Evolutionary conservation across 2,797 vertebrate genomes (phyloP).

Genomic region (Poeciliopsis infans): DNA sequence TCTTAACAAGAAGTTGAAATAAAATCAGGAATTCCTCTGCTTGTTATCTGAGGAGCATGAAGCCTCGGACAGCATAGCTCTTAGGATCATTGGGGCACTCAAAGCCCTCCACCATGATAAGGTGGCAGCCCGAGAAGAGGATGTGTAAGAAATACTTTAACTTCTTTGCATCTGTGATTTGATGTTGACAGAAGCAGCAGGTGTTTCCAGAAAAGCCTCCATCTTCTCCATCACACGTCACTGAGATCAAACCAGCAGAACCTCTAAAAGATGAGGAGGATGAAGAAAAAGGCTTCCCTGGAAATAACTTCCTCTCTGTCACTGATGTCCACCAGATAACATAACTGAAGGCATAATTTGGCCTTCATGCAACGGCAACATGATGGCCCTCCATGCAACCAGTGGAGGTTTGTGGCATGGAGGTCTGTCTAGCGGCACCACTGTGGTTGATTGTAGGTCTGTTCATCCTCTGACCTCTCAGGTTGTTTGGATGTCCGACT

Average conservation of each 20-base stretch:
- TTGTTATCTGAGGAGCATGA: slow-evolving; percentile 72
- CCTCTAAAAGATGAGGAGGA: slow-evolving; percentile 26
- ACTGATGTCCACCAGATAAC: slow-evolving; percentile 76
- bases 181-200: slow-evolving; percentile 20
- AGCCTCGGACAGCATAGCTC: no score
- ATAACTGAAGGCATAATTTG: no score
- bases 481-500: no score
- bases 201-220: slow-evolving; percentile 11
- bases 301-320: slow-evolving; percentile 79
- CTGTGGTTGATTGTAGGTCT: no score
- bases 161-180: neutral
- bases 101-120: no score
- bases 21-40: slow-evolving; percentile 85
- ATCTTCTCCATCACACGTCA: slow-evolving; percentile 36
- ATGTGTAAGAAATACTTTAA: neutral
- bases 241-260: slow-evolving; percentile 61
- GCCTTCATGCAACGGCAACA: no score
- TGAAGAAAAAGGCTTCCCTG: slow-evolving; percentile 75
- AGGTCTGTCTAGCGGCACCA: no score
- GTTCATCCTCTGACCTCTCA: no score
- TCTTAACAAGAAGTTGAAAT: slow-evolving; percentile 78
- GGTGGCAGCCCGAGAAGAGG: no score
- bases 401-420: no score
- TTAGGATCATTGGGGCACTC: no score
- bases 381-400: no score